Conservation (phyloP, 1,140 invertebrate species). For the Drosophila repleta region DNA sequence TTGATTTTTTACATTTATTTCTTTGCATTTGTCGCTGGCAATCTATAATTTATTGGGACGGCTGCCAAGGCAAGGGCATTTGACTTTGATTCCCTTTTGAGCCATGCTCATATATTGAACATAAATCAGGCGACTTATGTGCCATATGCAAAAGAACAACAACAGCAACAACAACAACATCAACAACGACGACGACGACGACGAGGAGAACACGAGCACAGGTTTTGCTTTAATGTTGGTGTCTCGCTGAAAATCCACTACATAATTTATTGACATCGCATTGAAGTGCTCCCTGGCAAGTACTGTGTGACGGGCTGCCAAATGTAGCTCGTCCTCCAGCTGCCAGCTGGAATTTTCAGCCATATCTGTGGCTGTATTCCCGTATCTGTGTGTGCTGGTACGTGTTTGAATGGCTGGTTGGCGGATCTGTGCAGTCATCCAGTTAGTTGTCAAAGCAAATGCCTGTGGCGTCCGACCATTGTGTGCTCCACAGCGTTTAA, state of each 20-base stretch:
- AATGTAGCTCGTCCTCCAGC: conserved; percentile 58
- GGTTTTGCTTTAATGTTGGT: conserved; percentile 42
- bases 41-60: conserved; percentile 67
- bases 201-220: conserved; percentile 5
- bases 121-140: conserved; percentile 76
- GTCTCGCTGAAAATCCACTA: conserved; percentile 68
- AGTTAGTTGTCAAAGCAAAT: conserved; percentile 60
- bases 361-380: conserved; percentile 45
- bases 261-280: conserved; percentile 78
- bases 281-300: conserved; percentile 47
- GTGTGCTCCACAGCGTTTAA: conserved; percentile 28
- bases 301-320: conserved; percentile 52
- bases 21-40: conserved; percentile 54
- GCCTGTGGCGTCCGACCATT: conserved; percentile 35
- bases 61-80: conserved; percentile 24
- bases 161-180: conserved; percentile 9
- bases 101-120: conserved; percentile 61
- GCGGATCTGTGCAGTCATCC: conserved; percentile 9
- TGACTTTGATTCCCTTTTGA: conserved; percentile 51
- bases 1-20: conserved; percentile 75
- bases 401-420: conserved; percentile 19
- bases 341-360: conserved; percentile 52
- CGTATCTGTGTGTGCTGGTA: background rate
- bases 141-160: conserved; percentile 44
- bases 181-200: conserved; percentile 9